phyloP scores from a whole-genome alignment of 2,797 vertebrate genomes.

The Aeoliscus strigatus region DNA sequence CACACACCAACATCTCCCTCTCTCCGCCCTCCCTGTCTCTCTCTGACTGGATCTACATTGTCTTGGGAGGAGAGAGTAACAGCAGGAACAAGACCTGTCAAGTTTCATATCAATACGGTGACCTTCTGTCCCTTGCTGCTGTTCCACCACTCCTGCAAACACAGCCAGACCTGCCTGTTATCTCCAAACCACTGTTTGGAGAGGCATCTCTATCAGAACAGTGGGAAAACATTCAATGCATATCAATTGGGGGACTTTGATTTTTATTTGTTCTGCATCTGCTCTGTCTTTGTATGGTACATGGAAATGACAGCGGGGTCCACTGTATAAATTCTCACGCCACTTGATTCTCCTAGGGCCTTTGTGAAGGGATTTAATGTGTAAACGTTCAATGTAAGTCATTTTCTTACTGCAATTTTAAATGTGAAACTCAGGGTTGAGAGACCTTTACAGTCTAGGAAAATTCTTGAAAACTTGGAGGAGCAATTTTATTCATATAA shows the following conservation, averaged over 20 bases:
- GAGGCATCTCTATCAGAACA: conserved; percentile 68
- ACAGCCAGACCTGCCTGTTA: conserved; percentile 49
- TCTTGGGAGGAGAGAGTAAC: conserved; percentile 35
- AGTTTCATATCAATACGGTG: conserved; percentile 56
- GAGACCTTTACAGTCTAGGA: background rate
- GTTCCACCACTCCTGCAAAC: conserved; percentile 52
- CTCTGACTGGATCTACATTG: conserved; percentile 32
- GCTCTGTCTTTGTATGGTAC: conserved; percentile 54
- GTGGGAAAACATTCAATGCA: conserved; percentile 67
- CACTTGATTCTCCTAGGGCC: conserved; percentile 46
- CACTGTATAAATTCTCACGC: conserved; percentile 58
- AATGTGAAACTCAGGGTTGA: background rate
- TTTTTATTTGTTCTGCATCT: conserved; percentile 71
- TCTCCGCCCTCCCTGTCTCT: conserved; percentile 11
- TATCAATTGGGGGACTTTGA: conserved; percentile 61
- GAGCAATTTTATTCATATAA: background rate
- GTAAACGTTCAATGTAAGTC: conserved; percentile 40
- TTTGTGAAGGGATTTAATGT: conserved; percentile 33
- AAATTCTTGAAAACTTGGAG: background rate
- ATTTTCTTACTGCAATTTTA: conserved; percentile 7
- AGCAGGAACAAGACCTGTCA: conserved; percentile 54
- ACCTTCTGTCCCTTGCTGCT: conserved; percentile 50
- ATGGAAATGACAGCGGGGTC: conserved; percentile 60
- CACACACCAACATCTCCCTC: conserved; percentile 49
- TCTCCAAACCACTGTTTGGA: conserved; percentile 69